Percentiles rank a stretch among this genome's conserved stretches.
phyloP scores from a whole-genome alignment of 2,113 vertebrate species.

The Melanerpes aurifrons region DNA sequence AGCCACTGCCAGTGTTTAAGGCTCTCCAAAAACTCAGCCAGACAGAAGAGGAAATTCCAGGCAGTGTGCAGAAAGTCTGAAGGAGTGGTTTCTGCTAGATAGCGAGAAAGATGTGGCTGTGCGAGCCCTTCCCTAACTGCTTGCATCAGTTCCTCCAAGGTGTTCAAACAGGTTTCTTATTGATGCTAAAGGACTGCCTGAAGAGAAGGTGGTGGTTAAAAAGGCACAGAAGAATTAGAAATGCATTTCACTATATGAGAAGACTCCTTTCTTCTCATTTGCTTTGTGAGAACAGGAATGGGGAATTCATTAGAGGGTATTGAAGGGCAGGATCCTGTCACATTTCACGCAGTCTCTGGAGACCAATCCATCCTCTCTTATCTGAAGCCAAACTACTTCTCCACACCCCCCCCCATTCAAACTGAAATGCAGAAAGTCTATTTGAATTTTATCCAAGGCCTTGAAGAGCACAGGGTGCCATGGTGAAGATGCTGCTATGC shows the following conservation, averaged over 20 bases:
- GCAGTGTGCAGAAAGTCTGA: neutral
- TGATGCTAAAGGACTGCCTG: neutral
- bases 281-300: neutral
- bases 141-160: neutral
- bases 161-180: neutral
- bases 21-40: conserved; percentile 47
- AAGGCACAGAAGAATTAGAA: neutral
- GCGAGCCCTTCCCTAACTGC: neutral
- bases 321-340: neutral
- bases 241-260: neutral
- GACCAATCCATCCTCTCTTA: neutral
- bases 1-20: conserved; percentile 20
- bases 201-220: neutral
- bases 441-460: neutral
- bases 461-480: neutral
- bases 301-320: neutral
- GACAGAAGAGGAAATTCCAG: conserved; percentile 59
- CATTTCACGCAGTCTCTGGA: accelerated
- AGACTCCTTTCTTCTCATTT: neutral
- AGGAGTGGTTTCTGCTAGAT: conserved; percentile 22
- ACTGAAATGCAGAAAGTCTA: neutral
- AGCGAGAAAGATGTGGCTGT: neutral
- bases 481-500: neutral
- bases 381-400: neutral
- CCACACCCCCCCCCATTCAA: neutral